Conservation (phyloP, 35 echinoderm and acorn worm genomes). For the Ophioderma brevispina region DNA sequence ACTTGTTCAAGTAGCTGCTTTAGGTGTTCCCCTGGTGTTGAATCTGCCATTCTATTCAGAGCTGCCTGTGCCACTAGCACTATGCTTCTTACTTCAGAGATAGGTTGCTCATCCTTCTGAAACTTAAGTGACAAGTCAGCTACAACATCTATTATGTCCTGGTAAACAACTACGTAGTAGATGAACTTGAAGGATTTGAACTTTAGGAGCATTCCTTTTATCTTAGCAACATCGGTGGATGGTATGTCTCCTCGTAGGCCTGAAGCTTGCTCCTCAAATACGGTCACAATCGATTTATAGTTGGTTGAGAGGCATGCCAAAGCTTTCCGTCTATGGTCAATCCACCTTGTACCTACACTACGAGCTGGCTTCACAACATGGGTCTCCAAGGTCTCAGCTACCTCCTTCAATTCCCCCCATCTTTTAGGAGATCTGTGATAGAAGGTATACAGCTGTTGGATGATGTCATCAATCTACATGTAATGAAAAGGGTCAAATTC, state of each 20-base stretch:
- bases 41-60: conserved; percentile 21
- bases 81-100: neutral
- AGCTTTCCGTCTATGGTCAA: conserved; percentile 69
- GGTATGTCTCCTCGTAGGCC: conserved; percentile 29
- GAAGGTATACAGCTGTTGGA: conserved; percentile 50
- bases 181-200: conserved; percentile 45
- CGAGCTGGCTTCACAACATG: conserved; percentile 67
- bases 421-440: conserved; percentile 65
- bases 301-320: conserved; percentile 34
- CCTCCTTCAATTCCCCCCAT: conserved; percentile 53
- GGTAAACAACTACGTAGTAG: conserved; percentile 40
- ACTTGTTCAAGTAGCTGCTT: neutral
- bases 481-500: too few species aligned
- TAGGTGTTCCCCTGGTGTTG: neutral
- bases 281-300: conserved; percentile 32
- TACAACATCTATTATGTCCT: conserved; percentile 53
- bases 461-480: conserved; percentile 61
- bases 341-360: conserved; percentile 65
- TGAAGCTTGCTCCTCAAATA: conserved; percentile 52
- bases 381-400: conserved; percentile 41
- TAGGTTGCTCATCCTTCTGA: conserved; percentile 56
- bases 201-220: conserved; percentile 44
- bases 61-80: conserved; percentile 15
- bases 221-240: conserved; percentile 55
- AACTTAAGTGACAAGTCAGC: conserved; percentile 39